A percentile compares a stretch with the other conserved stretches of the same genome.
phyloP scores from a whole-genome alignment of 2,113 vertebrate species.

The Eidolon helvum region DNA sequence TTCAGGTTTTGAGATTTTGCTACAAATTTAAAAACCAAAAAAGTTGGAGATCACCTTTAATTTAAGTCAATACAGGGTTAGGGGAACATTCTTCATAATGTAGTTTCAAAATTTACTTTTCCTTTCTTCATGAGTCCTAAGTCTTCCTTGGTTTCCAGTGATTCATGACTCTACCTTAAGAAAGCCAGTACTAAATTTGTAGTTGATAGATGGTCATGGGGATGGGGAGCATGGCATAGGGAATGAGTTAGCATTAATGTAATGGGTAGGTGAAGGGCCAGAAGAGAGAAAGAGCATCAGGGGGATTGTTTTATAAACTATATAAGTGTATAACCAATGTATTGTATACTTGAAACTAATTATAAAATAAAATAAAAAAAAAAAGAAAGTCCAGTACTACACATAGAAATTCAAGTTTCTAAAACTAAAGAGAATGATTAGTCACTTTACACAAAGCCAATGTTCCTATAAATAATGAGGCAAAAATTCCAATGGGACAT shows the following conservation, averaged over 20 bases:
- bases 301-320: too few species aligned
- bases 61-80: not conserved
- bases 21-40: constrained; percentile 16
- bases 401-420: constrained; percentile 28
- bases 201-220: too few species aligned
- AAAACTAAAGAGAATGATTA: not conserved
- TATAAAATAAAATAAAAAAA: too few species aligned
- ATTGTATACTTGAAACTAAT: too few species aligned
- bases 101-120: not conserved
- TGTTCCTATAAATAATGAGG: not conserved
- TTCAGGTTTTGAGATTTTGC: not conserved
- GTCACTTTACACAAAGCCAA: not conserved
- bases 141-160: not conserved
- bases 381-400: not conserved
- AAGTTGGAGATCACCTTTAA: not conserved
- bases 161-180: not conserved
- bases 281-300: too few species aligned
- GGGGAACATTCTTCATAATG: not conserved
- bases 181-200: not conserved
- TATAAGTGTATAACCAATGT: too few species aligned
- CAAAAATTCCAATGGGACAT: not conserved
- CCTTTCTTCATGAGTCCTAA: not conserved
- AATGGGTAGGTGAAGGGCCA: too few species aligned
- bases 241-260: too few species aligned
- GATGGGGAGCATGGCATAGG: too few species aligned